Conservation (phyloP, 1,140 invertebrate species). For the Lasioglossum baleicum region DNA sequence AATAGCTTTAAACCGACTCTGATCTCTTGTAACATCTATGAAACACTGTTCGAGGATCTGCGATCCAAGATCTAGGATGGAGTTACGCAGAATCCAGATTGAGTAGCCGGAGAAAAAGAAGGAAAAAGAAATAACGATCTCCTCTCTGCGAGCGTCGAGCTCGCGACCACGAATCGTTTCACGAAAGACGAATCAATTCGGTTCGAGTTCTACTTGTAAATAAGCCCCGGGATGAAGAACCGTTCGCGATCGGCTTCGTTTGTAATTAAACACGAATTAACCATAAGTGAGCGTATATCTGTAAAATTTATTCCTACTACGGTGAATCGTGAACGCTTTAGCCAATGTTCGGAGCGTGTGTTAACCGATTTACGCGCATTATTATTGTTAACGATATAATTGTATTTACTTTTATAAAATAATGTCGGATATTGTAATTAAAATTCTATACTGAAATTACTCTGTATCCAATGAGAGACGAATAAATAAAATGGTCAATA, state of each 20-base stretch:
- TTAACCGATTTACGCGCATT: slow-evolving; percentile 47
- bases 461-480: slow-evolving; percentile 47
- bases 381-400: slow-evolving; percentile 52
- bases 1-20: not conserved
- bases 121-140: too few species aligned
- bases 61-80: too few species aligned
- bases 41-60: too few species aligned
- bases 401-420: slow-evolving; percentile 54
- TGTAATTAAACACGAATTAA: slow-evolving; percentile 41
- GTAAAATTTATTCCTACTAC: slow-evolving; percentile 42
- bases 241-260: slow-evolving; percentile 43
- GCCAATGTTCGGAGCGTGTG: slow-evolving; percentile 42
- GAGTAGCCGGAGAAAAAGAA: too few species aligned
- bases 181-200: not conserved
- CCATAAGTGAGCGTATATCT: slow-evolving; percentile 33
- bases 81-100: too few species aligned
- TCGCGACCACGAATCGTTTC: slow-evolving; percentile 28
- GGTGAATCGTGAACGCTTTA: slow-evolving; percentile 47
- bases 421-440: slow-evolving; percentile 48
- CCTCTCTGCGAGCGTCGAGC: slow-evolving; percentile 8
- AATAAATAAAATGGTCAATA: slow-evolving; percentile 45
- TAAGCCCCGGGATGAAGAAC: slow-evolving; percentile 18
- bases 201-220: slow-evolving; percentile 22
- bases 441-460: slow-evolving; percentile 46
- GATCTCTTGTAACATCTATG: too few species aligned